Conservation (phyloP, 2,888 invertebrate species). For the Philereme transversata region DNA sequence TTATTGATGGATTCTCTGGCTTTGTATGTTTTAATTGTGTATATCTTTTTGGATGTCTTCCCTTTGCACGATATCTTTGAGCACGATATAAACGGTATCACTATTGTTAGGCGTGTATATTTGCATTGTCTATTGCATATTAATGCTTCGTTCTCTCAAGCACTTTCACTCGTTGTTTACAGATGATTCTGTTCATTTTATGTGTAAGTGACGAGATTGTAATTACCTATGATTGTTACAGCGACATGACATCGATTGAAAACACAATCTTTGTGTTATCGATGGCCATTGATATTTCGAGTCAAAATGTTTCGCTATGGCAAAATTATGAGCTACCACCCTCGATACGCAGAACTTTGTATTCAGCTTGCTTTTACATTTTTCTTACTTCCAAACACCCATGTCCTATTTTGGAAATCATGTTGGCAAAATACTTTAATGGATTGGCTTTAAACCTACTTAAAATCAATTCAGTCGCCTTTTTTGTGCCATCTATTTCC, state of each 20-base stretch:
- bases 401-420: too few species aligned
- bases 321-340: too few species aligned
- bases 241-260: not conserved
- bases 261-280: not conserved
- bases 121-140: conserved; percentile 31
- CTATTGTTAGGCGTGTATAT: conserved; percentile 31
- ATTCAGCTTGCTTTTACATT: too few species aligned
- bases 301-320: too few species aligned
- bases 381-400: too few species aligned
- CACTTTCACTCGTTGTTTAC: conserved; percentile 29
- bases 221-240: not conserved
- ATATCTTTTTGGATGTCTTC: conserved; percentile 17
- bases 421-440: not conserved
- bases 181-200: conserved; percentile 28
- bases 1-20: conserved; percentile 12
- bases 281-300: not conserved
- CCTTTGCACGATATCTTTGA: conserved; percentile 20
- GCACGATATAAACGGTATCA: conserved; percentile 19
- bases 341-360: too few species aligned
- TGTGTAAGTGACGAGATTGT: not conserved
- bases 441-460: not conserved
- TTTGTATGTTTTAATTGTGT: conserved; percentile 14
- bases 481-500: not conserved
- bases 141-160: conserved; percentile 28
- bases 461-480: not conserved